These are phyloP conservation scores for Semaprochilodus insignis DNA, from an alignment of 2,797 vertebrate genomes.

Conservation along the genomic window DNA sequence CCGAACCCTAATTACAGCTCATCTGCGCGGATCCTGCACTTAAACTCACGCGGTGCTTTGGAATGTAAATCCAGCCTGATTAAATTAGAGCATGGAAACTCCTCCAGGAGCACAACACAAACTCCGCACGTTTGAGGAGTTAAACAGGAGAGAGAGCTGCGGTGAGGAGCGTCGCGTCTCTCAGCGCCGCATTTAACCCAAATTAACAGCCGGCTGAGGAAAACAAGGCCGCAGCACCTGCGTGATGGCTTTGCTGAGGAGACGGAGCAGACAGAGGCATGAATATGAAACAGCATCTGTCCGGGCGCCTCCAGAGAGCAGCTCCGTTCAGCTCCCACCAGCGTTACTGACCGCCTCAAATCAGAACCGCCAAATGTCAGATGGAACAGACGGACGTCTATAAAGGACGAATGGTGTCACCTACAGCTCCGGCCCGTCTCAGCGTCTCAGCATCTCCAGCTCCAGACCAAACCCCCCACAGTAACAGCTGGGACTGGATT, in stretches of 20 bases:
- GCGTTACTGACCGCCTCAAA: conserved; percentile 6
- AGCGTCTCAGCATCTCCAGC: no score
- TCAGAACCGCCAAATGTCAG: no score
- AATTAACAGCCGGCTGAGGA: conserved; percentile 27
- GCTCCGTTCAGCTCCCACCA: neutral
- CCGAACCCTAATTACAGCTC: conserved; percentile 54
- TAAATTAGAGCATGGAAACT: conserved; percentile 68
- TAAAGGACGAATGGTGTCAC: no score
- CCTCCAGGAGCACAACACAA: conserved; percentile 47
- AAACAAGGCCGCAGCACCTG: conserved; percentile 21
- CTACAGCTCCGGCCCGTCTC: no score
- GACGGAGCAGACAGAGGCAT: conserved; percentile 45
- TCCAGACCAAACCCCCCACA: no score
- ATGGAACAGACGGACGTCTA: no score
- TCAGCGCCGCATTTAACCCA: conserved; percentile 26
- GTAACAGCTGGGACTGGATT: no score
- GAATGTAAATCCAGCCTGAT: conserved; percentile 75
- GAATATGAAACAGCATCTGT: conserved; percentile 76
- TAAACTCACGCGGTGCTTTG: conserved; percentile 68
- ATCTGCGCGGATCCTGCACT: conserved; percentile 40
- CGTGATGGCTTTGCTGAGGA: neutral
- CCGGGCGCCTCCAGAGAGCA: conserved; percentile 25
- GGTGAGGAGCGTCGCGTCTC: neutral
- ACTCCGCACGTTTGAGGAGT: conserved; percentile 27
- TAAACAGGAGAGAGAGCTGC: neutral